Conservation (phyloP, 2,888 invertebrate species). For the Cryptocheilus praepositus region DNA sequence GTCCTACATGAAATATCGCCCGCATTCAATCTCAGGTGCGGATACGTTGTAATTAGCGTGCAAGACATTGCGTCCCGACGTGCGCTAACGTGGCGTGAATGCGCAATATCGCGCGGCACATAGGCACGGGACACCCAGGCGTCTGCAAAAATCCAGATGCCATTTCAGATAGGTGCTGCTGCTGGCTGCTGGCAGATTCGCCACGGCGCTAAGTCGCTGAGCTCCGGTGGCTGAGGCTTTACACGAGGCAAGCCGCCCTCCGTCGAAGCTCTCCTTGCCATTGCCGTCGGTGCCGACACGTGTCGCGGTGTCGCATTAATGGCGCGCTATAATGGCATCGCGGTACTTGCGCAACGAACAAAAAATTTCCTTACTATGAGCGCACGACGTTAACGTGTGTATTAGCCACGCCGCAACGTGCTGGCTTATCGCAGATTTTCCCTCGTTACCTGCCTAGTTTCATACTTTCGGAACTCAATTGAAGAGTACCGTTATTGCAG, state of each 20-base stretch:
- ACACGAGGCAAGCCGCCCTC: neutral
- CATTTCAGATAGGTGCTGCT: constrained; percentile 55
- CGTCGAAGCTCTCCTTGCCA: constrained; percentile 34
- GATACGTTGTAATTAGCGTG: constrained; percentile 57
- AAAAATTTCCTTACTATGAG: too few relatives aligned
- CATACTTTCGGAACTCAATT: too few relatives aligned
- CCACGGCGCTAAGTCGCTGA: constrained; percentile 43
- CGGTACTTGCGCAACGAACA: too few relatives aligned
- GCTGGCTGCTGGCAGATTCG: constrained; percentile 48
- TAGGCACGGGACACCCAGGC: constrained; percentile 44
- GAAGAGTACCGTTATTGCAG: too few relatives aligned
- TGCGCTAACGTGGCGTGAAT: constrained; percentile 43
- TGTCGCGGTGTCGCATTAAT: too few relatives aligned
- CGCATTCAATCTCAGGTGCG: constrained; percentile 49
- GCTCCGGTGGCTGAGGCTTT: constrained; percentile 24
- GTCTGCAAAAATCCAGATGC: constrained; percentile 65
- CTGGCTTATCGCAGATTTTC: too few relatives aligned
- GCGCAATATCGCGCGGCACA: constrained; percentile 44
- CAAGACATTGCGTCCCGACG: constrained; percentile 48
- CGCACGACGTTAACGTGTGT: too few relatives aligned
- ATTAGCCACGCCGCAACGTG: too few relatives aligned
- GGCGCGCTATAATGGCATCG: too few relatives aligned
- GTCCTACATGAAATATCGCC: constrained; percentile 50
- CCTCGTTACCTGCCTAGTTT: too few relatives aligned
- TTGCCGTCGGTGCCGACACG: constrained; percentile 22